Evolutionary conservation across 2,113 vertebrate species (phyloP).

Genomic region (Gymnorhina tibicen): DNA sequence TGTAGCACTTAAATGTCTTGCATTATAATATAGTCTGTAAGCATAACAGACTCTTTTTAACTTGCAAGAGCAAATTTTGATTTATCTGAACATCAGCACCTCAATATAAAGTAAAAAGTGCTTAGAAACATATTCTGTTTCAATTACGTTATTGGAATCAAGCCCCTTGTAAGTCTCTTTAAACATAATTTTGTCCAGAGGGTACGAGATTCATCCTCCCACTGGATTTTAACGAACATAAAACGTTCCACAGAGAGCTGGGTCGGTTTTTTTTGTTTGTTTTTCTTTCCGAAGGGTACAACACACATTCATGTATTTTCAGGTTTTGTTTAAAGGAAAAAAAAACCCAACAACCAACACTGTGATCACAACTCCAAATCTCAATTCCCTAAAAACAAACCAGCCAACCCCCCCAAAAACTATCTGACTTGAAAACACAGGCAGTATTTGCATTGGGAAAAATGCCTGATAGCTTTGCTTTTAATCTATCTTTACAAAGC

Average conservation of each 20-base stretch:
- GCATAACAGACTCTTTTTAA: neutral
- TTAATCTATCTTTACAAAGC: constrained; percentile 64
- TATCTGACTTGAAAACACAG: constrained; percentile 37
- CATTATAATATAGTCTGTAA: neutral
- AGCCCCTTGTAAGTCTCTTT: neutral
- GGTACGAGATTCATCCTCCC: neutral
- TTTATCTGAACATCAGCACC: constrained; percentile 1
- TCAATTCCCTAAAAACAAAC: neutral
- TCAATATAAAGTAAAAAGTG: neutral
- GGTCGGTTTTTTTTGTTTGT: neutral
- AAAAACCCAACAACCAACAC: neutral
- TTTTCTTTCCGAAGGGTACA: neutral
- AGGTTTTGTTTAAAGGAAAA: neutral
- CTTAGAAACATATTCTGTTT: neutral
- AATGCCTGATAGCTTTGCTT: constrained; percentile 53
- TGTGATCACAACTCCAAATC: neutral
- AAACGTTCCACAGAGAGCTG: neutral
- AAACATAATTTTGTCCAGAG: neutral
- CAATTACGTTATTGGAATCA: neutral
- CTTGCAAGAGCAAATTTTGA: neutral
- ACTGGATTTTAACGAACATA: neutral
- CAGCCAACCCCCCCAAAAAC: neutral
- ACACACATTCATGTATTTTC: neutral
- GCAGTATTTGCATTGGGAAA: constrained; percentile 41
- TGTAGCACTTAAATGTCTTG: neutral